Evolutionary conservation across 2,797 vertebrate genomes (phyloP), one percentile per base, ranked within the genome.

Genomic region (Acanthurus lineatus): DNA sequence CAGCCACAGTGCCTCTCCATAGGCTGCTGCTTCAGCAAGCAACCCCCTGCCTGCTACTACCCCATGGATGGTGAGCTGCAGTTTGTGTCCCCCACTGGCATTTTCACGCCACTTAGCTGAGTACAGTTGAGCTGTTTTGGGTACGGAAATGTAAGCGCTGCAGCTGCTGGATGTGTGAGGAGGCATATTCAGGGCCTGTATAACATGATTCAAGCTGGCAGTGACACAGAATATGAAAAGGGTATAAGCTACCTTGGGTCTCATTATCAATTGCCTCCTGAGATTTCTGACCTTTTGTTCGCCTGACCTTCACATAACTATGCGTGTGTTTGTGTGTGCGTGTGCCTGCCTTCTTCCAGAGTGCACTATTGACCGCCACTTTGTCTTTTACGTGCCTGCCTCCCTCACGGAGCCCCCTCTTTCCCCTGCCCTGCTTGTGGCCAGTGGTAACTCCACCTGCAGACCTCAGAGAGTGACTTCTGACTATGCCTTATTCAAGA

Each of bases 351-450:
- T 58, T 84, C 73, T 69, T 88, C 78, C 88, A 96, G 96, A 95
- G 89, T 96, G 96, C 90, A 95, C 95, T 74, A 73, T 86, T 76
- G 96, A 96, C 90, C 93, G 88, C 20, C 94, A 95, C 92, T 95
- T 96, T 86, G 93, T 96, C 77, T 96, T 96, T 87, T 89, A 84
- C 2, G 92, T 96, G 69, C 91, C 94, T 9, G 89, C 93, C 28
- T 91, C 94, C 63, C 82, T 95, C 74, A 91, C 87, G 4, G 86
- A 94, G 25, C 95, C 94, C 7, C 94, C 94, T 17, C 92, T 96
- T 32, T 92, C 90, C 8, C 93, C 93, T 9, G 64, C 88, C 48
- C 71, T 79, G 48, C 93, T 96, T 15, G 87, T 92, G 15, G 82
- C 89, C 81, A 90, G 90, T 6, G 83, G 90, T 51, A 85, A 95